Base-by-base conservation (phyloP, 1,140 invertebrate species). In the Drosophila insularis region DNA sequence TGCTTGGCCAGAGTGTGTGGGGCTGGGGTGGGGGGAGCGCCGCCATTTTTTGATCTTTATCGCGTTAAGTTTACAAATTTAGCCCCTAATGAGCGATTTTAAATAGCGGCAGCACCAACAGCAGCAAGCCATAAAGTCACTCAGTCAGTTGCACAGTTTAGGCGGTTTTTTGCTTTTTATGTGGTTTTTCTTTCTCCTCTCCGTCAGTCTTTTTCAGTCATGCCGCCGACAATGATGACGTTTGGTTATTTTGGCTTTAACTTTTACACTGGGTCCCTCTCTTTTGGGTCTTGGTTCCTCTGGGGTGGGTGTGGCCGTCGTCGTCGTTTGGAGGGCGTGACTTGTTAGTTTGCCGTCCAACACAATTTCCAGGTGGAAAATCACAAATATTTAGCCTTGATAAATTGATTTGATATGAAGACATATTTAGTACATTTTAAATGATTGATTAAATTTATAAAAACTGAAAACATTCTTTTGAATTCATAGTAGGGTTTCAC, bases 31-130 rank as follows among this genome's bases (percentile, higher is more conserved):
- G n/a, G 6, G 55, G 27, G 37, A 37, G 46, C 37, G 71, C 37
- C 68, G 63, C 72, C 67, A 68, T 68, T 54, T 56, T 40, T 59
- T 23, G 82, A 87, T 89, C 80, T 77, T 89, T 89, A 87, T 87
- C 82, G 69, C 71, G 40, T 82, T 63, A 69, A 87, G 82, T 87
- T 87, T 87, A 87, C 82, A 82, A 86, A 77, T 82, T 85, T 82
- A 76, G 84, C 78, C 79, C 82, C 79, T 87, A 87, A 87, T 87
- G 82, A 87, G 84, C 82, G 82, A 87, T 71, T 87, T 89, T 89
- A 78, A 82, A 81, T 75, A 87, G 81, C 43, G 43, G 43, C 43
- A 50, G 43, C 17, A 27, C 4, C 27, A 27, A 5, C 23, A 27
- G 23, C 43, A 50, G 43, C 7, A 46, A 46, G 43, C 14, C 14